Base-by-base conservation (phyloP, 2,888 invertebrate genomes). In the Pherbina coryleti region DNA sequence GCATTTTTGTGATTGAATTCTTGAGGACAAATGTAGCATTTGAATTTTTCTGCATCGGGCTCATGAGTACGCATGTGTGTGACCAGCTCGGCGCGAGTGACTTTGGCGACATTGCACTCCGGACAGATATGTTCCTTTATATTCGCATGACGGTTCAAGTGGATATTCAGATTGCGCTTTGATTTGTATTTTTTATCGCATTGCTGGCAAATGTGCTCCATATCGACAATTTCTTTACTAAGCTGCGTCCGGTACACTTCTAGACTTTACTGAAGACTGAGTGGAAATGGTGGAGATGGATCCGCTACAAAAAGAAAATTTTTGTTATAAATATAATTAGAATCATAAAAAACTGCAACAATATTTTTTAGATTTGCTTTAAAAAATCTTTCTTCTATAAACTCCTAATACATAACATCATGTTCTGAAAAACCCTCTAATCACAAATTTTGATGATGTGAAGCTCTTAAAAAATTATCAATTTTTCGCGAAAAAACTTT, bases 1-100 rank as follows among this genome's bases (percentile, higher is more conserved):
- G 88, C 87, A 77, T 86, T 86, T 75, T 88, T 86, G 73, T 86
- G 87, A 22, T 86, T 87, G 53, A 89, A 88, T 19, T 87, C 83
- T 79, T 87, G 86, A 2, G 86, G 84, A 71, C 89, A 88, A 28
- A 84, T 85, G 3, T 83, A 83, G 74, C 89, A 88, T 44, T 86
- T 85, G 69, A 86, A 88, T 76, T 85, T 86, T 76, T 88, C 87
- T 79, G 86, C 83, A 76, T 85, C 85, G 19, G 87, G 86, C 76
- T 85, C 84, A 75, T 88, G 88, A 5, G 84, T 87, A 7, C 87
- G 87, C 80, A 89, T 83, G 78, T 89, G 88, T 17, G 85, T 87
- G 9, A 84, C 81, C 7, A 88, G 76, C 69, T 88, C 88, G 5
- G 86, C 85, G 3, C 87, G 84, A 3, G 88, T 89, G 25, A 88